Percentiles rank a stretch among this genome's conserved stretches.
phyloP scores from a whole-genome alignment of 1,140 invertebrate species.

The Bombus affinis region DNA sequence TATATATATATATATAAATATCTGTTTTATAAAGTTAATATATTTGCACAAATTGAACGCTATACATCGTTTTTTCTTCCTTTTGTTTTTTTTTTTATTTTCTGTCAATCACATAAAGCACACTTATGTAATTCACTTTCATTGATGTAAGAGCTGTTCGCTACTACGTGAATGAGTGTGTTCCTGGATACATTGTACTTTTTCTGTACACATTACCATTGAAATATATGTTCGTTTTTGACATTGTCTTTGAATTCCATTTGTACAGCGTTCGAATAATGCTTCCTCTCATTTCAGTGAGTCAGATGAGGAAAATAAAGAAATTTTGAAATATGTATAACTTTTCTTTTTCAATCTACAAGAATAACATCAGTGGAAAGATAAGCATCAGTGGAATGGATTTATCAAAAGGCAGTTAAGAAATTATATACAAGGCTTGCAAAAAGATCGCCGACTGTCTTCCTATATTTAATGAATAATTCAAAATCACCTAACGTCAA shows the following conservation, averaged over 20 bases:
- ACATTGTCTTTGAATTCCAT: not conserved
- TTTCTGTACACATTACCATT: slow-evolving; percentile 37
- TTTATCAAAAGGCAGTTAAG: too few species aligned
- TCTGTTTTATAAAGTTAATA: slow-evolving; percentile 46
- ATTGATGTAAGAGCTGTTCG: not conserved
- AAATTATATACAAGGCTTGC: too few species aligned
- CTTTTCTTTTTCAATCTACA: not conserved
- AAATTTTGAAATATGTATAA: not conserved
- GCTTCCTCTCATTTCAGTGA: too few species aligned
- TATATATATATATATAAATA: slow-evolving; percentile 18
- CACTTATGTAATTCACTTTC: slow-evolving; percentile 7
- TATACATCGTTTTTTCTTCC: slow-evolving; percentile 29
- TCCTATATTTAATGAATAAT: too few species aligned
- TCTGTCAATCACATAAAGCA: slow-evolving; percentile 13
- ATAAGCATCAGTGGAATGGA: too few species aligned
- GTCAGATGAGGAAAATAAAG: not conserved
- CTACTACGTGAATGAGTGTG: not conserved
- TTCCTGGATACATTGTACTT: slow-evolving; percentile 34
- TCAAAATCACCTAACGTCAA: not conserved
- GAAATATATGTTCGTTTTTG: slow-evolving; percentile 38
- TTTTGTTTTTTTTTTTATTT: slow-evolving; percentile 38
- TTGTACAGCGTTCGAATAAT: not conserved
- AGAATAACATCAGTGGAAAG: not conserved
- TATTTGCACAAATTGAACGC: slow-evolving; percentile 45
- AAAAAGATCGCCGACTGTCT: too few species aligned